A percentile compares a stretch with the other conserved stretches of the same genome.
phyloP scores from a whole-genome alignment of 2,113 vertebrate species.

The Passer domesticus region DNA sequence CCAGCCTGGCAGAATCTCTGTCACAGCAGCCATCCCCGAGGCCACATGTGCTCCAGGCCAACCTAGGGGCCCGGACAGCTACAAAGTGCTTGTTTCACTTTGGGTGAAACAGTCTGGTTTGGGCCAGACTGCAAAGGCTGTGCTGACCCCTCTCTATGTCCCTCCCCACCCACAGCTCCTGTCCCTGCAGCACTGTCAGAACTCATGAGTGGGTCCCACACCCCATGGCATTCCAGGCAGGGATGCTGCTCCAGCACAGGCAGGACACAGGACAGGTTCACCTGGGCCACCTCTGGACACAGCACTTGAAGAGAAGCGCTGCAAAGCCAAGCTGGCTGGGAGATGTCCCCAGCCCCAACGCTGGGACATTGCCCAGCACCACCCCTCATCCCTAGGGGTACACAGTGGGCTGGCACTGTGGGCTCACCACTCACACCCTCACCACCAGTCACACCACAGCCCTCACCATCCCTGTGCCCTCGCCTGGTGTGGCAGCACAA shows the following conservation, averaged over 20 bases:
- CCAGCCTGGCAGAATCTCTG: too few relatives aligned
- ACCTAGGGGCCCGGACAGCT: rapidly evolving
- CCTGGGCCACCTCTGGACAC: too few relatives aligned
- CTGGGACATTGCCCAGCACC: rapidly evolving
- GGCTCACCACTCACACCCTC: rapidly evolving
- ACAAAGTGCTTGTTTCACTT: neutral
- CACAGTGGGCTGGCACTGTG: rapidly evolving
- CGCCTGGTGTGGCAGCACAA: rapidly evolving
- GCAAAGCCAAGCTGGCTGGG: neutral
- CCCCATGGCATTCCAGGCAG: rapidly evolving
- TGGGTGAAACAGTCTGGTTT: too few relatives aligned
- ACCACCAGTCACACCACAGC: rapidly evolving
- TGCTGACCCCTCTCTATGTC: rapidly evolving
- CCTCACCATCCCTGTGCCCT: rapidly evolving
- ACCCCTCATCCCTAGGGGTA: rapidly evolving
- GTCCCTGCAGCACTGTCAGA: neutral
- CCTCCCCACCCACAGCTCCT: neutral
- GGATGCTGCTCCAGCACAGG: neutral
- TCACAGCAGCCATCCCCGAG: rapidly evolving
- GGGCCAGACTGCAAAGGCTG: neutral
- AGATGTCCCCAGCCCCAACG: rapidly evolving
- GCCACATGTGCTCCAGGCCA: neutral
- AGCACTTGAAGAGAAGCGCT: rapidly evolving
- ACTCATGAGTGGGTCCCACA: rapidly evolving
- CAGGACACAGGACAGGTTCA: neutral